Evolutionary conservation across 92 coral and sea anemone species (phyloP), one percentile per base, ranked within the genome.

Genomic region (Blastomussa wellsi): DNA sequence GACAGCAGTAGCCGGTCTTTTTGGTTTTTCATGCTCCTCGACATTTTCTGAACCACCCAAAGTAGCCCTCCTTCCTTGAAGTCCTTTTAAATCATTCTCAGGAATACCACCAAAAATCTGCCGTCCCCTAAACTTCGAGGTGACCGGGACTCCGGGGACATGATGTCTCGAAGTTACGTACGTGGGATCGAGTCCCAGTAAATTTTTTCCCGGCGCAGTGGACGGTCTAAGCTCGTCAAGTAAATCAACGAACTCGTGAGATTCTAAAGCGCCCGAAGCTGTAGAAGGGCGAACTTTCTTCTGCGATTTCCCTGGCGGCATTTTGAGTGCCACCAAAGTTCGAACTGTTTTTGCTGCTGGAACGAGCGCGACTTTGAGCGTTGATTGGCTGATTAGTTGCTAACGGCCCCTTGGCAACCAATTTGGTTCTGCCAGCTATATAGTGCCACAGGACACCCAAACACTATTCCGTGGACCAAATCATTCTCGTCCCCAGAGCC

Each of bases 101-200:
- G 99, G 99, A 32, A 97, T 84, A 37, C 99, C 99, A 77, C 99
- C 99, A 80, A 94, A 98, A 69, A 97, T 98, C 78, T 97, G 99
- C 47, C 99, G 84, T 84, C 99, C 99, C 82, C 84, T 89, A 48
- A 91, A 82, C 86, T 91, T 91, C 32, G 97, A 89, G 24, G 97
- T 91, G 33, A 93, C 79, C 26, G 90, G 92, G 12, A 93, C 91
- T n/a, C 99, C 99, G 26, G 99, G 99, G 20, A 97, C 95, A 87
- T 97, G 98, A 77, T 97, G 99, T 59, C 98, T 89, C n/a, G 99
- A 97, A 28, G 99, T 97, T 42, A 97, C 92, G 78, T 89, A 97
- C 38, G 99, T 97, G 39, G 99, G 99, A 90, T 97, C 99, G 72
- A 97, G 93, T 22, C 99, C 99, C 77, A 92, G 69, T 51, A 90